These are phyloP conservation scores for Rhopalosiphum maidis DNA, from an alignment of 1,140 invertebrate species.

Conservation along the genomic window DNA sequence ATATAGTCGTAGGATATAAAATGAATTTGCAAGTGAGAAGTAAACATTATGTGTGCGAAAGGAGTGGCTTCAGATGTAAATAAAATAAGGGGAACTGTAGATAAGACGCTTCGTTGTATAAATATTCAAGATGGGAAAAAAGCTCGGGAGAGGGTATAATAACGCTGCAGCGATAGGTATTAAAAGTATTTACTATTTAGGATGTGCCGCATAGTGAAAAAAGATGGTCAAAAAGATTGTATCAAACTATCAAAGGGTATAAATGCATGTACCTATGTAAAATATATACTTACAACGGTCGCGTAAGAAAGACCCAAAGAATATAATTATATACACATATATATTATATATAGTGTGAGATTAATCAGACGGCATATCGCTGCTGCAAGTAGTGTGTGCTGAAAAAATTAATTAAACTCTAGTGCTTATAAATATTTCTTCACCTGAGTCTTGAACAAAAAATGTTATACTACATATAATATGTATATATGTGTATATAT, in stretches of 20 bases:
- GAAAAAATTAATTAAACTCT: slow-evolving; percentile 14
- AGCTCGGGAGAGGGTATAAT: not conserved
- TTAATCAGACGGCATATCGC: not conserved
- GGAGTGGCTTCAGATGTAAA: not conserved
- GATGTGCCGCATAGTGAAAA: not conserved
- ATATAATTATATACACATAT: not conserved
- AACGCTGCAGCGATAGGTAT: not conserved
- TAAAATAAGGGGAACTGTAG: slow-evolving; percentile 5
- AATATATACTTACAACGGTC: not conserved
- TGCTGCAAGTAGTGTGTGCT: not conserved
- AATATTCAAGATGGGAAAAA: not conserved
- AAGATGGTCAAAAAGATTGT: slow-evolving; percentile 10
- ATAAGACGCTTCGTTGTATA: not conserved
- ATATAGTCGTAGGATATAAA: not conserved
- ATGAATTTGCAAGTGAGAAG: not conserved
- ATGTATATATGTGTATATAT: not conserved
- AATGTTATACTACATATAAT: not conserved
- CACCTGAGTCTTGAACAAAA: not conserved
- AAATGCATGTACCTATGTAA: not conserved
- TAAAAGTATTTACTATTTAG: slow-evolving; percentile 4
- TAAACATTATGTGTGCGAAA: not conserved
- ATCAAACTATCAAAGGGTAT: not conserved
- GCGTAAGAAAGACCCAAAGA: not conserved
- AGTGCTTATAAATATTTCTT: slow-evolving; percentile 16
- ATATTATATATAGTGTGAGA: not conserved